Percentiles rank a stretch among this genome's conserved stretches.
These are phyloP conservation scores for Scaptodrosophila latifasciaeformis DNA, from an alignment of 2,888 invertebrate species.

Conservation along the genomic window DNA sequence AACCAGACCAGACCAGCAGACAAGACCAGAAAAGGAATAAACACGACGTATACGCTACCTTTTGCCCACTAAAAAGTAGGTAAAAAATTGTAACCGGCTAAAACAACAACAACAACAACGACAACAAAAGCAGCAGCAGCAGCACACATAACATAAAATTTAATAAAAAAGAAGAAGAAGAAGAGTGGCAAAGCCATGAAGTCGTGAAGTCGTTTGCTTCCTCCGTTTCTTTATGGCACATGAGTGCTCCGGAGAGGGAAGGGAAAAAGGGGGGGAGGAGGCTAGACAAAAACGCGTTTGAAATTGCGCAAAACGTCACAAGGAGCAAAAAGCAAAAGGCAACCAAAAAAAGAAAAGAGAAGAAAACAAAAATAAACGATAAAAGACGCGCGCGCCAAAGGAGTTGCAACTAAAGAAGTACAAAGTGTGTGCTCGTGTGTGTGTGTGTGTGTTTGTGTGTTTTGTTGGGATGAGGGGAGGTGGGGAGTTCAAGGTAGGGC, in stretches of 20 bases:
- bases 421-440: no score
- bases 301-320: constrained; percentile 55
- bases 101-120: constrained; percentile 21
- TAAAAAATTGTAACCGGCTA: background rate
- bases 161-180: constrained; percentile 54
- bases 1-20: background rate
- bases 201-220: no score
- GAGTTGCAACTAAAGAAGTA: constrained; percentile 6
- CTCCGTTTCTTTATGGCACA: no score
- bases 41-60: constrained; percentile 5
- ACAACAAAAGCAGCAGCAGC: constrained; percentile 8
- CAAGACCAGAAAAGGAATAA: background rate
- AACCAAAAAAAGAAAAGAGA: constrained; percentile 15
- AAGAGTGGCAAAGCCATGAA: no score
- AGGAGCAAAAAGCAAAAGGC: constrained; percentile 15
- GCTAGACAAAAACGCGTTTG: constrained; percentile 37
- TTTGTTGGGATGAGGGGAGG: no score
- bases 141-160: constrained; percentile 45
- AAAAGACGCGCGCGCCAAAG: constrained; percentile 11
- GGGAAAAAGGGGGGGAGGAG: no score
- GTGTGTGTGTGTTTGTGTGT: no score
- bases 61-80: no score
- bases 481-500: background rate
- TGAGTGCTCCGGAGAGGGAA: no score
- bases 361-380: constrained; percentile 14